phyloP scores from a whole-genome alignment of 2,113 vertebrate genomes.

The Bubo blakistoni region DNA sequence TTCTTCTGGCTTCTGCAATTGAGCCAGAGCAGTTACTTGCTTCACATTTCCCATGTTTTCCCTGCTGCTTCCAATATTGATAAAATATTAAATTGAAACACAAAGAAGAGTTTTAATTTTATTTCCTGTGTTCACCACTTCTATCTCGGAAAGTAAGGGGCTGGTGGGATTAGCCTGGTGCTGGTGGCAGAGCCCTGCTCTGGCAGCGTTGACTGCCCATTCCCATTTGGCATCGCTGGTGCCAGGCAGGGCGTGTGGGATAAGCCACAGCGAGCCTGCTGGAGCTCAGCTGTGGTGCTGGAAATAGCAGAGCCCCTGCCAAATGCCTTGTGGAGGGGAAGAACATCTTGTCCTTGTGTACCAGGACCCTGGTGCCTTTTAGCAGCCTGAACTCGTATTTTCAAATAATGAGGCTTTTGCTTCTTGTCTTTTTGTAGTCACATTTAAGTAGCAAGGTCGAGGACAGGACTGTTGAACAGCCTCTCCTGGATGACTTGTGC shows the following conservation, averaged over 20 bases:
- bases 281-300: not conserved
- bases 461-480: not conserved
- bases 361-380: not conserved
- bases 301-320: not conserved
- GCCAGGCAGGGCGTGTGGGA: not conserved
- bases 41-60: not conserved
- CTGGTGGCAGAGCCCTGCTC: not conserved
- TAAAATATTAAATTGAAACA: not conserved
- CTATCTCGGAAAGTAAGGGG: not conserved
- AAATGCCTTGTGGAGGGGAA: not conserved
- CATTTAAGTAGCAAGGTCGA: not conserved
- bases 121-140: not conserved
- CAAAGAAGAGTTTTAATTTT: not conserved
- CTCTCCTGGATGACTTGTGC: not conserved
- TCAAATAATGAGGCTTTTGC: not conserved
- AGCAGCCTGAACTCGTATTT: not conserved
- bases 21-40: not conserved
- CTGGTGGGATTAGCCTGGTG: not conserved
- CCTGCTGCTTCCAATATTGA: not conserved
- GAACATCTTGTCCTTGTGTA: not conserved
- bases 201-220: fast-evolving
- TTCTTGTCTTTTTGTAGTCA: not conserved
- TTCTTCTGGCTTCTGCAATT: not conserved
- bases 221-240: not conserved
- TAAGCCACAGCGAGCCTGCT: not conserved